Evolutionary conservation across 2,888 invertebrate species (phyloP).

Genomic region (Dexiosoma caninum): DNA sequence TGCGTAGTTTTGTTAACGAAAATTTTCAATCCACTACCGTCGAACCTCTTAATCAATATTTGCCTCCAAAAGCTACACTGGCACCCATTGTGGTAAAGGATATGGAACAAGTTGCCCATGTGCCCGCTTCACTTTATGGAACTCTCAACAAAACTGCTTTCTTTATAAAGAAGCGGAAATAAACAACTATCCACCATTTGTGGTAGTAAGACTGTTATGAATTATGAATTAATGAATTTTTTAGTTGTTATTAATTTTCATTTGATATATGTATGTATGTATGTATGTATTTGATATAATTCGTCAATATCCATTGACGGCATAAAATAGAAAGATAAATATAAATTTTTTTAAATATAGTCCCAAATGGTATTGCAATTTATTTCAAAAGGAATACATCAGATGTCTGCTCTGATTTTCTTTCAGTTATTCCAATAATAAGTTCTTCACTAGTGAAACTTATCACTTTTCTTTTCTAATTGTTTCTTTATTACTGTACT

Average conservation of each 20-base stretch:
- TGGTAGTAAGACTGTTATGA: not conserved
- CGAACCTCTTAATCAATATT: constrained; percentile 69
- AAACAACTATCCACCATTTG: constrained; percentile 57
- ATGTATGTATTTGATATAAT: no score
- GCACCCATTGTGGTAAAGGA: constrained; percentile 71
- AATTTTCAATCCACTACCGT: constrained; percentile 67
- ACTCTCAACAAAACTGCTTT: constrained; percentile 82
- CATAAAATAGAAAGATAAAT: no score
- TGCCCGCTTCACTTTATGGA: constrained; percentile 80
- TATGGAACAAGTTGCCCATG: constrained; percentile 62
- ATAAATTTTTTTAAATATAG: no score
- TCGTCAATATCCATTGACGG: no score
- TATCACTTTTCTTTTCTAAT: no score
- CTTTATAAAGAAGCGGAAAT: constrained; percentile 69
- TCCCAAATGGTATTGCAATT: no score
- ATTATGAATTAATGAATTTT: constrained; percentile 13
- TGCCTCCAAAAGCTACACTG: constrained; percentile 69
- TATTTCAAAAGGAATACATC: no score
- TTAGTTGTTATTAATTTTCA: constrained; percentile 20
- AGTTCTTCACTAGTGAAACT: no score
- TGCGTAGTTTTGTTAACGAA: constrained; percentile 66
- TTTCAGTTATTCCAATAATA: no score
- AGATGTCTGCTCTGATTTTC: no score
- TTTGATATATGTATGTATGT: no score
- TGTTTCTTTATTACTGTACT: no score